Percentiles rank a stretch among this genome's conserved stretches.
Conservation (phyloP, 2,888 invertebrate genomes). For the Campaea margaritaria region DNA sequence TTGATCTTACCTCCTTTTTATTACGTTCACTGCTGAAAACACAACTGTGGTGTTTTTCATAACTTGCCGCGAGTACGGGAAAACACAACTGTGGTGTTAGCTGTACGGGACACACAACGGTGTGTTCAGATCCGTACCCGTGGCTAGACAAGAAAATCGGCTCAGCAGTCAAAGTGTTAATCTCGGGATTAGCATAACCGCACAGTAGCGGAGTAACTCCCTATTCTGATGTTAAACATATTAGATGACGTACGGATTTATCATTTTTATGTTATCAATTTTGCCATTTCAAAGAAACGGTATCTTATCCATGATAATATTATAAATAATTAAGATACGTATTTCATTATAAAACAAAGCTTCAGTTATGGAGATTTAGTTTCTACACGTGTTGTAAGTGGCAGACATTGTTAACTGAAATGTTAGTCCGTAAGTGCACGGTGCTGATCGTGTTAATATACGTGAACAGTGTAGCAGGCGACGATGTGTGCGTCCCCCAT, state of each 20-base stretch:
- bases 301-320: slow-evolving; percentile 54
- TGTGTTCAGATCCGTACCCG: too few relatives aligned
- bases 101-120: too few relatives aligned
- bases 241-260: slow-evolving; percentile 22
- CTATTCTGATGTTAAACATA: neutral
- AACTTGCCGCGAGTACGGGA: too few relatives aligned
- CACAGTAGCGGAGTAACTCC: slow-evolving; percentile 3
- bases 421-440: slow-evolving; percentile 37
- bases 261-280: slow-evolving; percentile 32
- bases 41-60: too few relatives aligned
- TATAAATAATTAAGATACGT: slow-evolving; percentile 48
- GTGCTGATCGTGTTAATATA: slow-evolving; percentile 36
- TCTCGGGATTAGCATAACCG: slow-evolving; percentile 14
- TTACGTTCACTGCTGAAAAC: too few relatives aligned
- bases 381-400: slow-evolving; percentile 43
- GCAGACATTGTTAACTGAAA: slow-evolving; percentile 36
- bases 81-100: too few relatives aligned
- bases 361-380: slow-evolving; percentile 47
- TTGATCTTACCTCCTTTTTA: too few relatives aligned
- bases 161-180: too few relatives aligned
- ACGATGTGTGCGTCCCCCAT: slow-evolving; percentile 54
- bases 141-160: too few relatives aligned
- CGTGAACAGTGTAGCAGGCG: slow-evolving; percentile 45
- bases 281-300: slow-evolving; percentile 41
- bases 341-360: slow-evolving; percentile 45